Base-by-base conservation (phyloP, 64 coral and sea anemone species). In the Porites lutea region DNA sequence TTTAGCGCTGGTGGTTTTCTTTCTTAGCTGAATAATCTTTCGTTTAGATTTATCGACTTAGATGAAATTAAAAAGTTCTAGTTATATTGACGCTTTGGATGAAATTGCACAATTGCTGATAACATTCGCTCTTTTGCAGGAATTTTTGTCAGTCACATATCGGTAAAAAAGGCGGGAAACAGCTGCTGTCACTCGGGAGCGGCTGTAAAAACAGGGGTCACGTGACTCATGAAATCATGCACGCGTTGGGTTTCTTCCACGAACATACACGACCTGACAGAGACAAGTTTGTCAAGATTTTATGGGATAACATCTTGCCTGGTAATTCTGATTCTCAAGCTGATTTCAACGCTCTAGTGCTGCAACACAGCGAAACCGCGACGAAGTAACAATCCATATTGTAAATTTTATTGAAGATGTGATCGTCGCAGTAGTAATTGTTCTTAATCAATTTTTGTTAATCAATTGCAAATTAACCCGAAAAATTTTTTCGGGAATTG, bases 181-280 rank as follows among this genome's bases (percentile, higher is more conserved):
- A 95, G 45, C 19, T 72, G 11, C 10, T 95, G 7, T 65, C 63
- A 27, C 66, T 95, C 3, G 93, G 93, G 13, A 66, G 58, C 0
- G 88, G 93, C 59, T 95, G 93, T 19, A 78, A 59, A 22, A 90
- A 86, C 64, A 82, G 77, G 73, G 93, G 93, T 79, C 88, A 87
- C 50, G 87, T 89, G 71, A 86, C 89, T 10, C 95, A 96, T 48
- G 95, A 96, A 72, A 66, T 96, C 6, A 90, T 96, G 95, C 95
- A 96, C 87, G 77, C 90, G 6, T 47, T 93, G 44, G 95, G 95
- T 13, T 96, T 96, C 21, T 93, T 87, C 13, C 95, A 96, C 48
- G 90, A 96, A 57, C 95, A 96, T 9, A 89, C 90, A 0, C 53
- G 95, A 75, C 86, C 72, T 12, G 95, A 96, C 59, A 81, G 95